Evolutionary conservation across 2,797 vertebrate genomes (phyloP).

Genomic region (Peromyscus melanophrys): DNA sequence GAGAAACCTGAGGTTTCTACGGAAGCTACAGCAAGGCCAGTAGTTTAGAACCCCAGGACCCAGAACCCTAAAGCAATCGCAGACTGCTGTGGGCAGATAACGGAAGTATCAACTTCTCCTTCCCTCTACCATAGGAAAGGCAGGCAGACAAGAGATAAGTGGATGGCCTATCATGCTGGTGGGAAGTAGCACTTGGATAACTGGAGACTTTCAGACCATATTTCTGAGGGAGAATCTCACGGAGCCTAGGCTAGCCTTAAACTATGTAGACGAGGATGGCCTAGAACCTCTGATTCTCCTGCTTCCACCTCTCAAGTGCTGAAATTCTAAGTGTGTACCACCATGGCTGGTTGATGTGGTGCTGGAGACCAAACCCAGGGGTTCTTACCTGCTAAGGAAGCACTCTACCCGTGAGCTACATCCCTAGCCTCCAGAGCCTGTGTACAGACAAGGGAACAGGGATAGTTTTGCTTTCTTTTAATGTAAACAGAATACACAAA

Average conservation of each 20-base stretch:
- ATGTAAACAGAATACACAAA: constrained; percentile 83
- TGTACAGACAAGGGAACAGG: not conserved
- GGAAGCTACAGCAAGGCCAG: not conserved
- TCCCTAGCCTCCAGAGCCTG: not conserved
- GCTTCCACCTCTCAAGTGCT: not conserved
- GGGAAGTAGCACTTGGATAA: constrained; percentile 11
- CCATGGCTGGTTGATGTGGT: not conserved
- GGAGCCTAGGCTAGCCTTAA: not conserved
- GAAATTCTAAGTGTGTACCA: not conserved
- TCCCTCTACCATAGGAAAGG: not conserved
- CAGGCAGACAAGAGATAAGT: not conserved
- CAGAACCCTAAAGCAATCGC: not conserved
- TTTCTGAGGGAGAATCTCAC: not conserved
- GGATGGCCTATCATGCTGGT: not conserved
- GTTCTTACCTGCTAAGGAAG: not conserved
- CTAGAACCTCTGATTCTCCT: not conserved
- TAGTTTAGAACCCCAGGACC: not conserved
- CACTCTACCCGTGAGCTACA: not conserved
- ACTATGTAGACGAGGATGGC: not conserved
- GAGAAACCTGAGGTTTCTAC: not conserved
- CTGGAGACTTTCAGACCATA: not conserved
- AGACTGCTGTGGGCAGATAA: not conserved
- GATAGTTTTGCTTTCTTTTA: constrained; percentile 81
- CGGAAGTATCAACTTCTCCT: not conserved
- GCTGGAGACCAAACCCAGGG: not conserved